Evolutionary conservation across 2,113 vertebrate species (phyloP).

Genomic region (Peromyscus californicus): DNA sequence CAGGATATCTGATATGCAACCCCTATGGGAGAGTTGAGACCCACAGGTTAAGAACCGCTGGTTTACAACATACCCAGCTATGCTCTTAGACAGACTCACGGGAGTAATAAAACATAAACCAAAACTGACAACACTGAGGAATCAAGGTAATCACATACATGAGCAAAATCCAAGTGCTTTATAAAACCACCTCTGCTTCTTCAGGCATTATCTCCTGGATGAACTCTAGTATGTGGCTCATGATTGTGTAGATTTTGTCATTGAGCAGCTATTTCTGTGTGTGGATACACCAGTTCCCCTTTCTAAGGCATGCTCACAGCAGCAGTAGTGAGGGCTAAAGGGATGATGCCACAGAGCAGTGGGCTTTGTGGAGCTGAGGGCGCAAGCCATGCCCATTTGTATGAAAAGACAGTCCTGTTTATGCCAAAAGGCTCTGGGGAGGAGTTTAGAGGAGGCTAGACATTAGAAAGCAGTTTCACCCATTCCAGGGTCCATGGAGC

Average conservation of each 20-base stretch:
- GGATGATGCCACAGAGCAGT: no score
- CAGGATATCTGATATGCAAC: background rate
- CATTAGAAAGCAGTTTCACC: background rate
- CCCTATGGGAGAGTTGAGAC: background rate
- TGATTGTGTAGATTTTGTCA: accelerated
- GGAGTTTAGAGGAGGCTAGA: background rate
- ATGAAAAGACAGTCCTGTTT: background rate
- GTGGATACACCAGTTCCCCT: background rate
- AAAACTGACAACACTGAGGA: background rate
- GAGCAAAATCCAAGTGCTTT: background rate
- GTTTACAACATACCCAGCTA: background rate
- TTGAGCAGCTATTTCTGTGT: background rate
- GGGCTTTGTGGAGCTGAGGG: background rate
- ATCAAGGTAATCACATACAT: accelerated
- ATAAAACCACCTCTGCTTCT: background rate
- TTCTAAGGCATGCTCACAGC: background rate
- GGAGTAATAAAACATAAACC: background rate
- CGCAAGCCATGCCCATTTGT: background rate
- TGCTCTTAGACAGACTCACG: background rate
- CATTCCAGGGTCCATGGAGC: no score
- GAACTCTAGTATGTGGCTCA: background rate
- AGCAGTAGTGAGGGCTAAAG: background rate
- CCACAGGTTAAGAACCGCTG: background rate
- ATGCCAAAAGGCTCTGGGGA: background rate
- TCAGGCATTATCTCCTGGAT: background rate